These are phyloP conservation scores for Halcyon senegalensis DNA, from an alignment of 2,113 vertebrate species.

Conservation along the genomic window DNA sequence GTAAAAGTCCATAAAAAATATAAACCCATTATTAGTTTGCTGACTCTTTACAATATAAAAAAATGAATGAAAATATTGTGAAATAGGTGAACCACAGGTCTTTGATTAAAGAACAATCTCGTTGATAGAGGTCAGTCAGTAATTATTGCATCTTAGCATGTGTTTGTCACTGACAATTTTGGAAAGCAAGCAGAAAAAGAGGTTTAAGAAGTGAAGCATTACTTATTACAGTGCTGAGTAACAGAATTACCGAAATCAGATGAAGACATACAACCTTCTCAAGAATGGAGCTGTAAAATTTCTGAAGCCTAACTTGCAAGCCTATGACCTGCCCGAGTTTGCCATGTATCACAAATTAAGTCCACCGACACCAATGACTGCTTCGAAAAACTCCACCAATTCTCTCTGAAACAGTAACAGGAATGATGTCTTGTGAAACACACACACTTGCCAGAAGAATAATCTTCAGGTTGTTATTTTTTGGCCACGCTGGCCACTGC, in stretches of 20 bases:
- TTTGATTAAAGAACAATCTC: background rate
- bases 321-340: background rate
- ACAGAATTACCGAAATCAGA: background rate
- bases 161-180: background rate
- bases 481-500: conserved; percentile 87
- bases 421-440: background rate
- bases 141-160: background rate
- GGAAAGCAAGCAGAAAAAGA: background rate
- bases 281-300: background rate
- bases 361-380: background rate
- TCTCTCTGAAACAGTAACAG: background rate
- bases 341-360: rapidly evolving
- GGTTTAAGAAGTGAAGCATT: background rate
- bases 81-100: background rate
- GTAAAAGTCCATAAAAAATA: conserved; percentile 43
- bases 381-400: background rate
- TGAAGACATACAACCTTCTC: background rate
- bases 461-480: conserved; percentile 70
- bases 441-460: background rate
- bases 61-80: background rate
- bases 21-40: background rate
- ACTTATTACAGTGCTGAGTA: background rate
- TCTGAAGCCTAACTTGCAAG: background rate
- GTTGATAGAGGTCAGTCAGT: background rate
- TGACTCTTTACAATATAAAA: background rate